phyloP scores from a whole-genome alignment of 1,140 invertebrate genomes.

The Cryptotermes secundus region DNA sequence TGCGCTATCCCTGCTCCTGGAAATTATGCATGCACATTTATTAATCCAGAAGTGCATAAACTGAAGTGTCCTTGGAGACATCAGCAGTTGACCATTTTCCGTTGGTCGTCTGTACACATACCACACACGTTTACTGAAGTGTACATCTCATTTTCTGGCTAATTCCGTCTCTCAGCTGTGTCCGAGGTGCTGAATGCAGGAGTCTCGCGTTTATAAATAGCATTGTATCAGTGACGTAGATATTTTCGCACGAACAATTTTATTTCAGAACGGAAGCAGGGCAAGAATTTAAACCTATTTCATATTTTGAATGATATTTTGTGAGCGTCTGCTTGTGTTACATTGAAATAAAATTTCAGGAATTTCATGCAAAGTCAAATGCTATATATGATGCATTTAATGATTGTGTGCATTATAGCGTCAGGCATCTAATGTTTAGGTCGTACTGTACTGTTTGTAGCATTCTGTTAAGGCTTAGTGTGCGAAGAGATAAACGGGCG shows the following conservation, averaged over 20 bases:
- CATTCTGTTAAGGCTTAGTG: too few relatives aligned
- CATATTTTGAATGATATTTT: background rate
- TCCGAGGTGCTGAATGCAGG: background rate
- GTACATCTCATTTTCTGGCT: background rate
- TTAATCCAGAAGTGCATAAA: too few relatives aligned
- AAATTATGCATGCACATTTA: too few relatives aligned
- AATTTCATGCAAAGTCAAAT: background rate
- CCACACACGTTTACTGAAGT: background rate
- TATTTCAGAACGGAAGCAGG: background rate
- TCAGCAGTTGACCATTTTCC: too few relatives aligned
- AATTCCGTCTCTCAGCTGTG: background rate
- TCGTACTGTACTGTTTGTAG: too few relatives aligned
- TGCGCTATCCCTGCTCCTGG: too few relatives aligned
- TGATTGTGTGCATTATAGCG: background rate
- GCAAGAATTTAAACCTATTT: background rate
- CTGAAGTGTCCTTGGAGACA: too few relatives aligned
- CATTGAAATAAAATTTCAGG: background rate
- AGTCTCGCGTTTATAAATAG: background rate
- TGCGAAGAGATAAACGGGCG: too few relatives aligned
- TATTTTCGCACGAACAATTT: conserved; percentile 1
- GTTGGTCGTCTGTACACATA: too few relatives aligned
- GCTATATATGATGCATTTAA: background rate
- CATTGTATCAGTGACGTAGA: background rate
- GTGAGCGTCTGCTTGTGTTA: background rate
- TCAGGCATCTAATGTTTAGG: too few relatives aligned